These are phyloP conservation scores for Brevimyrus niger DNA, from an alignment of 2,113 vertebrate genomes.

Conservation along the genomic window DNA sequence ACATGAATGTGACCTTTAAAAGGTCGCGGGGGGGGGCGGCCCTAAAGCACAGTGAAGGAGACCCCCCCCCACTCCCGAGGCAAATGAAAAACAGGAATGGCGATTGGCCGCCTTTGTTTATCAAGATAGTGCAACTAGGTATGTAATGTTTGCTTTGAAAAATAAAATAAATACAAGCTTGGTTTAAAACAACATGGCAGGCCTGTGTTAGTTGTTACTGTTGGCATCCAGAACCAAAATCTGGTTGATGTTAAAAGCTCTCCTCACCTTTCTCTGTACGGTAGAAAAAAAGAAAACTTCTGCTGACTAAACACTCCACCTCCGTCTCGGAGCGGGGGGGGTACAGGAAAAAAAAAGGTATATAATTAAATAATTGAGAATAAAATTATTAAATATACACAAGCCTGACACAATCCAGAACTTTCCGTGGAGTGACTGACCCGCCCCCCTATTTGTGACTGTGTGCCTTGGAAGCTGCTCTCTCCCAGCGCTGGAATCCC, in stretches of 20 bases:
- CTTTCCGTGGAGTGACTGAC: conserved; percentile 71
- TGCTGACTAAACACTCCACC: conserved; percentile 48
- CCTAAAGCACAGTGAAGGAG: conserved; percentile 36
- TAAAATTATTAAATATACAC: conserved; percentile 35
- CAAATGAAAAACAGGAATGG: conserved; percentile 48
- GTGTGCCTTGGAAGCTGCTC: conserved; percentile 64
- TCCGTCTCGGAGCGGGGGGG: neutral
- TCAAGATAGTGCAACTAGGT: conserved; percentile 51
- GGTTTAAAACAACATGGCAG: conserved; percentile 64
- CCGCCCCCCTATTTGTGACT: conserved; percentile 59
- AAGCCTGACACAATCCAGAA: conserved; percentile 61
- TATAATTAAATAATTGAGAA: conserved; percentile 3
- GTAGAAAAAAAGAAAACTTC: conserved; percentile 35
- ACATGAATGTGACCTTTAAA: conserved; percentile 62
- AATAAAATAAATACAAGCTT: conserved; percentile 59
- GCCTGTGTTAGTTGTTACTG: conserved; percentile 53
- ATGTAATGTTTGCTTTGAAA: conserved; percentile 61
- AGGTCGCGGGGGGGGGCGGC: conserved; percentile 31
- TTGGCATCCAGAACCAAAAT: conserved; percentile 59
- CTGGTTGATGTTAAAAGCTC: conserved; percentile 55
- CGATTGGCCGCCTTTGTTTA: conserved; percentile 50
- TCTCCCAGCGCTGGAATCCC: conserved; percentile 77
- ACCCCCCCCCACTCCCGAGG: conserved; percentile 25
- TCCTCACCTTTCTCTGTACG: conserved; percentile 48
- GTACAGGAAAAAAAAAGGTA: neutral